Evolutionary conservation across 2,888 invertebrate genomes (phyloP).

Genomic region (Chymomyza procnemis): DNA sequence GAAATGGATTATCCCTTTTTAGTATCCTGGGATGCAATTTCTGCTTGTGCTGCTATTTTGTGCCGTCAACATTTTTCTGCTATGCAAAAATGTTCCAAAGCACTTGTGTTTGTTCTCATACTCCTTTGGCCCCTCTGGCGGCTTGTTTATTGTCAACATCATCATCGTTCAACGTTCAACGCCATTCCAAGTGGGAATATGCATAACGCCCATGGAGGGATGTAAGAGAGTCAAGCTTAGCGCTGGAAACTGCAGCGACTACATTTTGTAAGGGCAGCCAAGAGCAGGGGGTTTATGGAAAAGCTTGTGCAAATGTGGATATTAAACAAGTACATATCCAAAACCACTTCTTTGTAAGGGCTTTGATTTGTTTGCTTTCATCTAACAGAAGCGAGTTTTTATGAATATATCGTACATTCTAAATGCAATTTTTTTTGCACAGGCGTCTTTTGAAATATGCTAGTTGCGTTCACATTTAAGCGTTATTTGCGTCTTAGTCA

Average conservation of each 20-base stretch:
- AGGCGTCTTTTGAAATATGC: background rate
- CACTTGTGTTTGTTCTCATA: slow-evolving; percentile 18
- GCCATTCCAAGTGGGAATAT: slow-evolving; percentile 29
- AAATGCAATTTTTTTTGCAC: background rate
- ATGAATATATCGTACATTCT: background rate
- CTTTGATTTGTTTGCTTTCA: background rate
- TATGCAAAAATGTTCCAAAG: slow-evolving; percentile 41
- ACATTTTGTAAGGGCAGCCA: background rate
- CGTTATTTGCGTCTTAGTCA: background rate
- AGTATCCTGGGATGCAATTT: slow-evolving; percentile 66
- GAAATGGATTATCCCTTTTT: slow-evolving; percentile 74
- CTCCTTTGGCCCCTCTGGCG: background rate
- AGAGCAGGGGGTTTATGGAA: background rate
- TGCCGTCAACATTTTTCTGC: slow-evolving; percentile 40
- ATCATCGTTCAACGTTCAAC: slow-evolving; percentile 22
- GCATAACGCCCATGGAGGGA: slow-evolving; percentile 6
- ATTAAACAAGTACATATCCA: background rate
- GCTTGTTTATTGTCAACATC: slow-evolving; percentile 31
- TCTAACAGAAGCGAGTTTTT: background rate
- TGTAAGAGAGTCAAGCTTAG: background rate
- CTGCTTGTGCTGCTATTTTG: slow-evolving; percentile 67
- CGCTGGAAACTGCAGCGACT: background rate
- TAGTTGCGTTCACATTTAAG: background rate
- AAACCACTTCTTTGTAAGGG: background rate
- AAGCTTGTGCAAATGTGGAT: background rate